A percentile compares a stretch with the other conserved stretches of the same genome.
These are phyloP conservation scores for Sebastes iracundus DNA, from an alignment of 2,797 vertebrate species.

Conservation along the genomic window DNA sequence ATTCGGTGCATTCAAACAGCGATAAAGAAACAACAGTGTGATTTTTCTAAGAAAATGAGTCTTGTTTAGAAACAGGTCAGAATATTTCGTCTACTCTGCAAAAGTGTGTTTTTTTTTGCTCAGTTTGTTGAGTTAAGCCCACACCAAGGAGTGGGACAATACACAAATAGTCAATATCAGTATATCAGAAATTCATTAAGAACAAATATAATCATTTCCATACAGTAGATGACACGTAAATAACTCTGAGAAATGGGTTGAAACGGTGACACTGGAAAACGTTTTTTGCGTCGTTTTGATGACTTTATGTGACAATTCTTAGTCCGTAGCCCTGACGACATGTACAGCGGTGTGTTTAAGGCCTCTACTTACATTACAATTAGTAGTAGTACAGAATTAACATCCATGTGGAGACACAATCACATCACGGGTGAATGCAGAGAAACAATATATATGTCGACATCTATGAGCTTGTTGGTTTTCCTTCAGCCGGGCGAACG, in stretches of 20 bases:
- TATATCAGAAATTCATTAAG: slow-evolving; percentile 47
- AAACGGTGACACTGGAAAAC: slow-evolving; percentile 47
- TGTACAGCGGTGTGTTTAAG: slow-evolving; percentile 67
- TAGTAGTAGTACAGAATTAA: slow-evolving; percentile 51
- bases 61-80: slow-evolving; percentile 40
- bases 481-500: slow-evolving; percentile 18
- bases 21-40: slow-evolving; percentile 12
- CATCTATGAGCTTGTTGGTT: slow-evolving; percentile 33
- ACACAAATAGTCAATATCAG: slow-evolving; percentile 34
- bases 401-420: slow-evolving; percentile 53
- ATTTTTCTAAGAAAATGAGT: slow-evolving; percentile 32
- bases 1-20: slow-evolving; percentile 33
- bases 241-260: slow-evolving; percentile 29
- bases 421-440: slow-evolving; percentile 28
- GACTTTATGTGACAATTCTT: slow-evolving; percentile 55
- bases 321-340: slow-evolving; percentile 67
- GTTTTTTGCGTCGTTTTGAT: slow-evolving; percentile 50
- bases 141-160: slow-evolving; percentile 10
- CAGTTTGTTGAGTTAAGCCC: slow-evolving; percentile 30
- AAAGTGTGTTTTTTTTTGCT: slow-evolving; percentile 39
- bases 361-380: slow-evolving; percentile 77
- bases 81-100: slow-evolving; percentile 21
- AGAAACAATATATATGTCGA: slow-evolving; percentile 35
- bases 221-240: slow-evolving; percentile 12
- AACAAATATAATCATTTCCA: slow-evolving; percentile 37